Base-by-base conservation (phyloP, 2,888 invertebrate species). In the Cyclophora punctaria region DNA sequence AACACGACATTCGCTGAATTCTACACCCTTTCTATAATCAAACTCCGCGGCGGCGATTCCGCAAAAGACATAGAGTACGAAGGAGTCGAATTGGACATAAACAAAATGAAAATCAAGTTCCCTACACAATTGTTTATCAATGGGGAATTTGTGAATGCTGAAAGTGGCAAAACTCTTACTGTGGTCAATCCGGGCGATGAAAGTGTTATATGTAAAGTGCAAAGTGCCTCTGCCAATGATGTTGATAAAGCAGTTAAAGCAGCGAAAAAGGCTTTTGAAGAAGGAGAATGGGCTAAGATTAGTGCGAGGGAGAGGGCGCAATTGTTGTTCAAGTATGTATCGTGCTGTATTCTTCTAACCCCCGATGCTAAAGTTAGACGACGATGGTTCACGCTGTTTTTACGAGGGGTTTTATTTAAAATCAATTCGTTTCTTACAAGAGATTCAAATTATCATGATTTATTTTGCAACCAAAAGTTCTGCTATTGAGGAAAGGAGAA, bases 251-350 rank as follows among this genome's bases (percentile, higher is more conserved):
- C 98, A 0, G 98, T 98, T 0, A 89, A 90, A 46, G 96, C 97
- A 0, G 98, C 98, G 0, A 92, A 96, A 68, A 92, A 90, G 53
- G 97, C 98, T 0, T 98, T 97, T 73, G 92, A 95, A 51, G 90
- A 91, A 40, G 97, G 98, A 0, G 93, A 96, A 67, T 99, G 98
- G 98, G 92, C 94, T n/a, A 95, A 95, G 77, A 96, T 98, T 73
- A 97, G 96, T 69, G 94, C 98, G 0, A 90, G 98, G 61, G 98
- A 98, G 66, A 90, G 98, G 34, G 98, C 97, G 3, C 90, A 92
- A 53, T 73, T 98, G 2, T 86, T 98, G 75, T 94, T 92, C 83
- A 95, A 90, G 94, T 95, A 78, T 84, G 83, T 78, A 20, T 20
- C 20, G 20, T 20, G 20, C 20, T 20, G 20, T 20, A 20, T 20